Evolutionary conservation across 2,113 vertebrate species (phyloP), one percentile per base, ranked within the genome.

Genomic region (Thalassarche chlororhynchos): DNA sequence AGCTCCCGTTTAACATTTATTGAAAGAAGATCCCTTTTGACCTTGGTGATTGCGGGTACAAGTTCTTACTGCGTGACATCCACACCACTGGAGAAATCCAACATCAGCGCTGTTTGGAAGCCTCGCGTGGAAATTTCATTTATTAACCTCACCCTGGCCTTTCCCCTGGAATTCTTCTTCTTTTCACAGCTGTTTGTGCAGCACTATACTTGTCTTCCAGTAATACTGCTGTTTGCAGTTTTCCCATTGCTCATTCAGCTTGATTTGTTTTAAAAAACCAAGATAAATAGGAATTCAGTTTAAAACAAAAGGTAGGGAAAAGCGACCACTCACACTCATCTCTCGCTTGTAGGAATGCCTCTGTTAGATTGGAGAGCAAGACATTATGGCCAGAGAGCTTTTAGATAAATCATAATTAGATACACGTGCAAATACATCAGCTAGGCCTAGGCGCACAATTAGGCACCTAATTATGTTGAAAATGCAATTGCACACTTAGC

Each of bases 391-490:
- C 68, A 65, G 57, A 71, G 60, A 84, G 84, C 81, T 82, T 93
- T 72, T 58, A 28, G 19, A 91, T 95, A 93, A 93, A 97, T 95
- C 94, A 83, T 95, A 49, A 95, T 96, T 94, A 95, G 66, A 61
- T 76, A 60, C 84, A 89, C 1, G 2, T 77, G 82, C 72, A 88
- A 65, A 87, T 74, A 91, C 17, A 79, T 89, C 80, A 93, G 57
- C 76, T 54, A 76, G 90, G 91, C 93, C 88, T 90, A 84, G 92
- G 90, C 15, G 9, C 91, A 66, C 87, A 95, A 92, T 97, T 97
- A 97, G 91, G 94, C 91, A 87, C 61, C 86, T 96, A 96, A 97
- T 97, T 97, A 74, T 1, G 62, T 90, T 94, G 96, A 90, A 94
- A 97, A 97, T 61, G 72, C 91, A 90, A 92, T 80, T 87, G 95